These are phyloP conservation scores for Bufotes viridis DNA, from an alignment of 2,797 vertebrate genomes.

Conservation along the genomic window DNA sequence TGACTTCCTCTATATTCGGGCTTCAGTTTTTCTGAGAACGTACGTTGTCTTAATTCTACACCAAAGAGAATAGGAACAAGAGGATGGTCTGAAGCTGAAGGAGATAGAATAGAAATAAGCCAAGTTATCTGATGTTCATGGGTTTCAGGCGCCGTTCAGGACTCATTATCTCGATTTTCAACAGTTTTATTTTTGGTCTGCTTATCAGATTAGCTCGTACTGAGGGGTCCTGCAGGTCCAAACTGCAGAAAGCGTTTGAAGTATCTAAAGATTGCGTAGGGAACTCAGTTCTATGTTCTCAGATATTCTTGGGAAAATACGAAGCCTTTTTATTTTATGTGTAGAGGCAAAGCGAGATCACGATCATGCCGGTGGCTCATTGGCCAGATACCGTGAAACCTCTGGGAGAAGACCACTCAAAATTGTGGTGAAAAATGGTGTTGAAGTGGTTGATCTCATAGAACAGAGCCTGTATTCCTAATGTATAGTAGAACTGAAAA, in stretches of 20 bases:
- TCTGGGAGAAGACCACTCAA: no score
- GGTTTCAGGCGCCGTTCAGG: neutral
- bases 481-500: no score
- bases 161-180: constrained; percentile 24
- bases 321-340: neutral
- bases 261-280: neutral
- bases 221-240: constrained; percentile 19
- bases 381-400: no score
- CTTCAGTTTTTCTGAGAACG: neutral
- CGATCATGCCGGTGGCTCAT: no score
- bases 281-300: neutral
- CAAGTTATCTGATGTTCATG: constrained; percentile 10
- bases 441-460: no score
- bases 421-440: no score
- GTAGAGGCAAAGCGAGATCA: neutral
- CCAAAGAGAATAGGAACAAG: constrained; percentile 6
- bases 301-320: neutral
- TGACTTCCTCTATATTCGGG: neutral
- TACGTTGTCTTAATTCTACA: neutral
- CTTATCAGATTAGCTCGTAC: constrained; percentile 23
- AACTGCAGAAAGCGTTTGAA: neutral
- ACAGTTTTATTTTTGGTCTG: constrained; percentile 10
- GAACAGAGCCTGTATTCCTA: no score
- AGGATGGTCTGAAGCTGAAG: neutral
- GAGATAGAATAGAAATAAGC: constrained; percentile 22